Evolutionary conservation across 2,888 invertebrate genomes (phyloP).

Genomic region (Scaptomyza flava): DNA sequence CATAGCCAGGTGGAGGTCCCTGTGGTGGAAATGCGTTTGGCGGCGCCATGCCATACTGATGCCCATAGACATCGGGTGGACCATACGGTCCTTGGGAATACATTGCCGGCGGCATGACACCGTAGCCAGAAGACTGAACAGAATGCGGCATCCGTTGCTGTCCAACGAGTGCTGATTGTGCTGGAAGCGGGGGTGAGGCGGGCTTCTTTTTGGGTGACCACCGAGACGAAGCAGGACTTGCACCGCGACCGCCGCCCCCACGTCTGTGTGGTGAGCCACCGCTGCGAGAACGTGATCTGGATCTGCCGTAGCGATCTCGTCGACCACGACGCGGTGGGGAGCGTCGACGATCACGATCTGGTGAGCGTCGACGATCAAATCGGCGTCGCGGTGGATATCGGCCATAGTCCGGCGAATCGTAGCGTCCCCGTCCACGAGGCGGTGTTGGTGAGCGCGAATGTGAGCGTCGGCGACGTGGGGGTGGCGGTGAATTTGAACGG

Average conservation of each 20-base stretch:
- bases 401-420: slow-evolving; percentile 79
- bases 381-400: slow-evolving; percentile 74
- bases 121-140: slow-evolving; percentile 61
- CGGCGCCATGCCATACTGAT: slow-evolving; percentile 75
- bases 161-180: slow-evolving; percentile 29
- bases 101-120: slow-evolving; percentile 74
- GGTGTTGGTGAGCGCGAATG: slow-evolving; percentile 81
- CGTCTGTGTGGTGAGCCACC: slow-evolving; percentile 71
- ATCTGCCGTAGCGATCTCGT: slow-evolving; percentile 70
- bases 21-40: slow-evolving; percentile 69
- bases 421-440: slow-evolving; percentile 67
- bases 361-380: slow-evolving; percentile 74
- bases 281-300: slow-evolving; percentile 78
- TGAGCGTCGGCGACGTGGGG: slow-evolving; percentile 79
- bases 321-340: slow-evolving; percentile 69
- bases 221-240: slow-evolving; percentile 54
- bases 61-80: slow-evolving; percentile 61
- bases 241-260: slow-evolving; percentile 64
- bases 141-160: slow-evolving; percentile 49
- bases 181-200: slow-evolving; percentile 71
- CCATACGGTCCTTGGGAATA: slow-evolving; percentile 76
- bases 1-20: slow-evolving; percentile 60
- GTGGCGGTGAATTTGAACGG: slow-evolving; percentile 76
- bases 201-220: slow-evolving; percentile 82
- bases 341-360: slow-evolving; percentile 76